Evolutionary conservation across 2,797 vertebrate genomes (phyloP).

Genomic region (Rhinogobio ventralis): DNA sequence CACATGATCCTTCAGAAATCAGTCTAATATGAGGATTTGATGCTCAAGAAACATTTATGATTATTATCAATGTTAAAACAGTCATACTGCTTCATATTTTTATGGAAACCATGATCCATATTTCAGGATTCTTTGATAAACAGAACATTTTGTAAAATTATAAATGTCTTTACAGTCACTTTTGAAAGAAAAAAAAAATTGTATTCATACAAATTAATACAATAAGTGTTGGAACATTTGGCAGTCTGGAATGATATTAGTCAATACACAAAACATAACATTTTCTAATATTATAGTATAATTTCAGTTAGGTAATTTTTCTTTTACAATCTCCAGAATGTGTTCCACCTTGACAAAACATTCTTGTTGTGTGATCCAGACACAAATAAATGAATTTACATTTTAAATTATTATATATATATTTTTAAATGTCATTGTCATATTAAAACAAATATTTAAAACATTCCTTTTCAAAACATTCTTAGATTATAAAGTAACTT

Average conservation of each 20-base stretch:
- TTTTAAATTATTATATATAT: no score
- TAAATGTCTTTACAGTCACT: no score
- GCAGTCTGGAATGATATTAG: neutral
- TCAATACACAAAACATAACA: no score
- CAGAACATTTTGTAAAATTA: neutral
- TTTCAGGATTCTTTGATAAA: neutral
- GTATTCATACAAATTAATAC: no score
- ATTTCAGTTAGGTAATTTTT: neutral
- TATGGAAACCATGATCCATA: neutral
- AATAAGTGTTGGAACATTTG: neutral
- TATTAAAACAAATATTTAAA: neutral
- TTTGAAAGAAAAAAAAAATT: neutral
- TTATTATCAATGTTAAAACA: neutral
- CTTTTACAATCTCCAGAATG: neutral
- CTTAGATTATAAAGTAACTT: constrained; percentile 5
- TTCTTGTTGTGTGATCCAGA: neutral
- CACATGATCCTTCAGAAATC: neutral
- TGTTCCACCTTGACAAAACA: neutral
- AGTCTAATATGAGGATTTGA: neutral
- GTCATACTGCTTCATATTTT: neutral
- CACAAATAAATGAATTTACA: neutral
- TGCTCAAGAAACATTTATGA: neutral
- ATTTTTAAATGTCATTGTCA: no score
- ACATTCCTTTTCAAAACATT: neutral
- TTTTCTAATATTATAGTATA: neutral